Evolutionary conservation across 2,797 vertebrate species (phyloP), one percentile per base, ranked within the genome.

Genomic region (Phrynocephalus vlangalii): DNA sequence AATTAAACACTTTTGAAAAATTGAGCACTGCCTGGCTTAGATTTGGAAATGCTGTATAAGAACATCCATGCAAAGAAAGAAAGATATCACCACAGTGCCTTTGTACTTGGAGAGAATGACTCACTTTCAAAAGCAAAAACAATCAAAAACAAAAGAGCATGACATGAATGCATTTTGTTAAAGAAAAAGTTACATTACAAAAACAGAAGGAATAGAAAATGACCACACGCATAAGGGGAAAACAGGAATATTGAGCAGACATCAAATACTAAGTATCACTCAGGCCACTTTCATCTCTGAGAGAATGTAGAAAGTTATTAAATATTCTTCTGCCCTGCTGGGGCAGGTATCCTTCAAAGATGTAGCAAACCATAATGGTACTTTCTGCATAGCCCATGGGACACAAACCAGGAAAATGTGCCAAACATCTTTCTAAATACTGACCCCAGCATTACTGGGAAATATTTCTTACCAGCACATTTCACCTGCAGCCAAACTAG

Each of bases 181-280:
- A 75, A 26, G 3, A n/a, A 22, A 86, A 26, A 86, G 38, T 73
- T 84, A 0, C 0, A 92, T 84, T 90, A 82, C 72, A 92, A 89
- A 90, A 86, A n/a, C 75, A 50, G 76, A 66, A 24, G 73, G 85
- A 93, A 91, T 79, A 68, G 63, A 60, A 88, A 71, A 91, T 0
- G 84, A 28, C 15, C 44, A 86, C 20, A 86, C 16, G 71, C 72
- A 90, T 68, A 48, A 73, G 44, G 38, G 68, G 30, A 73, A 75
- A 81, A 70, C 52, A 75, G 28, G 67, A 85, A 68, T 68, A 26
- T 13, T 81, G 60, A 88, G 44, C 71, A 88, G 44, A 44, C 75
- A 85, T 76, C 22, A 88, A 88, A 85, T 76, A 88, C 68, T 66
- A 88, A 88, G 79, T 70, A 81, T 75, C 72, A 81, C 60, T 81